A percentile compares a stretch with the other conserved stretches of the same genome.
Evolutionary conservation across 2,888 invertebrate genomes (phyloP).

Genomic region (Epirrita christyi): DNA sequence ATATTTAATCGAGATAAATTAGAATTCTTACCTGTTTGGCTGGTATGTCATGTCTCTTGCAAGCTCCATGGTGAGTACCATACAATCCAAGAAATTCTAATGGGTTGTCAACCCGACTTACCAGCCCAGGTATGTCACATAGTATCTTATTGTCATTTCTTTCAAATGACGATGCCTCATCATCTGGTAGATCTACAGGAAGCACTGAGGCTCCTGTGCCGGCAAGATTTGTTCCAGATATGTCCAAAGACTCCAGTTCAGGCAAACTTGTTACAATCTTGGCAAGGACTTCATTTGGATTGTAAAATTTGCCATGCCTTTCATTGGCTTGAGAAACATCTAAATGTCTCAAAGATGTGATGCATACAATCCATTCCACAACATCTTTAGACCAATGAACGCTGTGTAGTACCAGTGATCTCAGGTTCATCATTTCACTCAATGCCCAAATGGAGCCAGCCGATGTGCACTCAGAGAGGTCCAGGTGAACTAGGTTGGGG

Average conservation of each 20-base stretch:
- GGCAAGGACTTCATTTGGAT: slow-evolving; percentile 89
- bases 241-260: slow-evolving; percentile 92
- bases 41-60: slow-evolving; percentile 95
- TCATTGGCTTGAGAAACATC: slow-evolving; percentile 93
- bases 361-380: slow-evolving; percentile 85
- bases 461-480: slow-evolving; percentile 88
- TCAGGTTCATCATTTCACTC: slow-evolving; percentile 87
- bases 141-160: slow-evolving; percentile 52
- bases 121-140: slow-evolving; percentile 95
- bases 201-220: slow-evolving; percentile 90
- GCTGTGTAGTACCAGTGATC: slow-evolving; percentile 92
- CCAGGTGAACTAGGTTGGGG: slow-evolving; percentile 87
- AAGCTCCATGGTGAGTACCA: slow-evolving; percentile 95
- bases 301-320: slow-evolving; percentile 89
- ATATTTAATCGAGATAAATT: neutral
- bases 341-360: slow-evolving; percentile 87
- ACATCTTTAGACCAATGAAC: slow-evolving; percentile 88
- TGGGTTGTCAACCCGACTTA: slow-evolving; percentile 89
- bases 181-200: slow-evolving; percentile 38
- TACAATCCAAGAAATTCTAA: slow-evolving; percentile 96
- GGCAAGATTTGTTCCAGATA: slow-evolving; percentile 98
- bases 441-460: slow-evolving; percentile 88
- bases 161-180: slow-evolving; percentile 33
- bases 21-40: slow-evolving; percentile 89
- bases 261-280: slow-evolving; percentile 90